These are phyloP conservation scores for Netelia melanura DNA, from an alignment of 2,888 invertebrate genomes.

Conservation along the genomic window DNA sequence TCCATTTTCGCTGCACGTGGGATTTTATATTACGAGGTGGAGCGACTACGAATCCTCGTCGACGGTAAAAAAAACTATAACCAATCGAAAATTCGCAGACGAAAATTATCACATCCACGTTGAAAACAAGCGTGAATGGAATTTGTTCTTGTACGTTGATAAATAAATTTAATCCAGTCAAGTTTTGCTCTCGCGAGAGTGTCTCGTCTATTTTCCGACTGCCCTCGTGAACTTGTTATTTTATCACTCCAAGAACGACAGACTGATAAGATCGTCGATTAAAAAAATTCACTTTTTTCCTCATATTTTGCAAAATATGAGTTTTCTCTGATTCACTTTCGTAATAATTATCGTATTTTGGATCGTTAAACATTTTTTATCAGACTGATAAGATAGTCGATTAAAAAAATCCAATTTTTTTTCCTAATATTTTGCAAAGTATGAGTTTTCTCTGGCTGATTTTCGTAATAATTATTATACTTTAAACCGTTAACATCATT, in stretches of 20 bases:
- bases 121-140: too few relatives aligned
- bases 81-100: not conserved
- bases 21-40: not conserved
- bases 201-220: slow-evolving; percentile 6
- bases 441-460: slow-evolving; percentile 15
- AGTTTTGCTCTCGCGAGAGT: not conserved
- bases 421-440: not conserved
- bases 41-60: not conserved
- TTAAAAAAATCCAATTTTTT: slow-evolving; percentile 40
- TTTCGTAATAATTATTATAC: slow-evolving; percentile 7
- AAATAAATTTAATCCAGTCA: not conserved
- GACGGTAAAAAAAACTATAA: not conserved
- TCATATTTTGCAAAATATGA: not conserved
- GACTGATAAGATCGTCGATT: not conserved
- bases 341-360: too few relatives aligned
- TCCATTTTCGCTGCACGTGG: not conserved
- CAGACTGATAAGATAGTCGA: not conserved
- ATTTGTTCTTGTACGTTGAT: too few relatives aligned
- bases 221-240: not conserved
- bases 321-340: not conserved
- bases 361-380: too few relatives aligned
- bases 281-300: slow-evolving; percentile 38
- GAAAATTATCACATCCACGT: too few relatives aligned
- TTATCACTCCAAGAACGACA: not conserved
- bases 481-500: not conserved